Evolutionary conservation across 1,140 invertebrate species (phyloP).

Genomic region (Nylanderia fulva): DNA sequence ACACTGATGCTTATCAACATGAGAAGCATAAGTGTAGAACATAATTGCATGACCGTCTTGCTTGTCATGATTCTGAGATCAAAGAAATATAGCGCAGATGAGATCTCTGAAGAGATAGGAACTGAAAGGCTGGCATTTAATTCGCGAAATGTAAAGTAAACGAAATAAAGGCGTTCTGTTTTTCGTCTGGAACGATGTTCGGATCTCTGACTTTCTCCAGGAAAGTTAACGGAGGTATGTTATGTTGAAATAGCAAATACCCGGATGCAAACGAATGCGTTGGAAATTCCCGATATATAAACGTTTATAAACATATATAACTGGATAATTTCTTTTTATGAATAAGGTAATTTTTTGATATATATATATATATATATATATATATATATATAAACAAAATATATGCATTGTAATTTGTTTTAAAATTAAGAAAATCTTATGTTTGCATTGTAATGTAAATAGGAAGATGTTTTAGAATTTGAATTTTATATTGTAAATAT

Average conservation of each 20-base stretch:
- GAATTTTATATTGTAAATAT: background rate
- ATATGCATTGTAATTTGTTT: background rate
- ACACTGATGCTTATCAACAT: background rate
- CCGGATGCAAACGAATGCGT: slow-evolving; percentile 24
- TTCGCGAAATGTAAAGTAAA: slow-evolving; percentile 41
- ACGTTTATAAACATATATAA: background rate
- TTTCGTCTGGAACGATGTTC: background rate
- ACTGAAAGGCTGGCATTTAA: slow-evolving; percentile 21
- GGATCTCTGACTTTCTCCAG: slow-evolving; percentile 78
- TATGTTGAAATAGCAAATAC: slow-evolving; percentile 38
- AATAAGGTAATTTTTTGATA: background rate
- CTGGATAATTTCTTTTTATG: background rate
- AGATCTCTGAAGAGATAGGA: background rate
- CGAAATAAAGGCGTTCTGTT: slow-evolving; percentile 29
- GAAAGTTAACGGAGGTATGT: slow-evolving; percentile 63
- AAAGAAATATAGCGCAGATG: slow-evolving; percentile 4
- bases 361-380: background rate
- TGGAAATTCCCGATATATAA: background rate
- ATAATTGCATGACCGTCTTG: background rate
- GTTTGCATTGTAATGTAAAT: background rate
- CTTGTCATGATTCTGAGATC: slow-evolving; percentile 7
- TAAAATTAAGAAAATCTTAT: background rate
- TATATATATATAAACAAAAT: no score
- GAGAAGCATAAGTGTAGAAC: slow-evolving; percentile 22
- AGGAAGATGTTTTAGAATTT: background rate